Percentiles rank a stretch among this genome's conserved stretches.
Conservation (phyloP, 2,113 vertebrate genomes). For the Nothocercus julius region DNA sequence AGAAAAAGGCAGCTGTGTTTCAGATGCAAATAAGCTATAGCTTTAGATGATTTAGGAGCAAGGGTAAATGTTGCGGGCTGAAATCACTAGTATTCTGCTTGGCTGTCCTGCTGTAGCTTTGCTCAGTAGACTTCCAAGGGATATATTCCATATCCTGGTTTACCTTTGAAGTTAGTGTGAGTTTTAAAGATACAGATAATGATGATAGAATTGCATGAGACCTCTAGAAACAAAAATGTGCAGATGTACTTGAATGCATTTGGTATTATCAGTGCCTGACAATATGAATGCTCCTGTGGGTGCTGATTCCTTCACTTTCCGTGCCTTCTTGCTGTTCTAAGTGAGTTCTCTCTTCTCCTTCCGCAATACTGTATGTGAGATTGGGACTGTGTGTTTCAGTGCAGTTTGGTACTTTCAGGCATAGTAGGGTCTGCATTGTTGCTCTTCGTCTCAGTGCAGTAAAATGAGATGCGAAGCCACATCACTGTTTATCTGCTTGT, state of each 20-base stretch:
- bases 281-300: neutral
- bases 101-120: neutral
- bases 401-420: neutral
- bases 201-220: fast-evolving
- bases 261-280: neutral
- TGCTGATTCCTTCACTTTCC: neutral
- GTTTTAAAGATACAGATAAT: neutral
- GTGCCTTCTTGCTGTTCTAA: neutral
- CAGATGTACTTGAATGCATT: neutral
- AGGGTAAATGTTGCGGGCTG: neutral
- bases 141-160: neutral
- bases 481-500: neutral
- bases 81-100: neutral
- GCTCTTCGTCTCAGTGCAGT: neutral
- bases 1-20: neutral
- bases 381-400: neutral
- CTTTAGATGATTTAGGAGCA: neutral
- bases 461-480: neutral
- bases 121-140: neutral
- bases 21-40: neutral
- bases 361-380: neutral
- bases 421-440: fast-evolving
- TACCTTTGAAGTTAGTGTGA: neutral
- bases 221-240: neutral
- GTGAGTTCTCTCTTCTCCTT: neutral